Conservation (phyloP, 2,113 vertebrate genomes). For the Drymodes brunneopygia region DNA sequence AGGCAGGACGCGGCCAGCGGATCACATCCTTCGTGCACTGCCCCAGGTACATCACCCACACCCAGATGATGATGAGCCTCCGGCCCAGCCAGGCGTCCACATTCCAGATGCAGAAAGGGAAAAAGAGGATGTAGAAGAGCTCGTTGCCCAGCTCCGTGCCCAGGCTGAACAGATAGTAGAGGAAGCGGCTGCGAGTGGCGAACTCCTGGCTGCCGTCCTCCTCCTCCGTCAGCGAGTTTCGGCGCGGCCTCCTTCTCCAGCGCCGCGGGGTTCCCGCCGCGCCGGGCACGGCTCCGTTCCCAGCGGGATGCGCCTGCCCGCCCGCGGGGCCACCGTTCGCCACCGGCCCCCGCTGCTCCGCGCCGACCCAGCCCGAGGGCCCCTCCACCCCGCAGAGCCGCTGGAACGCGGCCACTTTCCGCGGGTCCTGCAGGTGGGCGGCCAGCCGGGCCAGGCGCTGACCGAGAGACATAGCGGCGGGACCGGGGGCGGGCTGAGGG, state of each 20-base stretch:
- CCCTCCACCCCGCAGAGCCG: constrained; percentile 82
- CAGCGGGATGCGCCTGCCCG: constrained; percentile 10
- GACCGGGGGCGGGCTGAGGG: not conserved
- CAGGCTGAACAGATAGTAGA: constrained; percentile 89
- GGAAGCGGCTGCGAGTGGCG: constrained; percentile 77
- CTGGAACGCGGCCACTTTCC: constrained; percentile 89
- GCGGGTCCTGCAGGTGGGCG: constrained; percentile 81
- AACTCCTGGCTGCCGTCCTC: constrained; percentile 77
- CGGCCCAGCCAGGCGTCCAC: constrained; percentile 86
- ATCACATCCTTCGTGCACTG: constrained; percentile 97
- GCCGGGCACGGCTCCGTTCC: constrained; percentile 68
- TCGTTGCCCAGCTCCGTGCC: constrained; percentile 97
- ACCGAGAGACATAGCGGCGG: constrained; percentile 53
- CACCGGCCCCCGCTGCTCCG: not conserved
- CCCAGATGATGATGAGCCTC: constrained; percentile 89
- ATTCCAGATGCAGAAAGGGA: constrained; percentile 94
- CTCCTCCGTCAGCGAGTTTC: constrained; percentile 89
- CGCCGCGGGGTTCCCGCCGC: not conserved
- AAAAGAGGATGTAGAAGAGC: constrained; percentile 92
- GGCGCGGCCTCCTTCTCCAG: constrained; percentile 70
- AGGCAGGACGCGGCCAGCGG: constrained; percentile 88
- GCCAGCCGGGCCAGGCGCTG: constrained; percentile 55
- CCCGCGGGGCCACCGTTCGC: constrained; percentile 46
- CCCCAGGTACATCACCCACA: constrained; percentile 96
- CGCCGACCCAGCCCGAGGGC: constrained; percentile 10